Evolutionary conservation across 2,797 vertebrate genomes (phyloP).

Genomic region (Propithecus deckenii): DNA sequence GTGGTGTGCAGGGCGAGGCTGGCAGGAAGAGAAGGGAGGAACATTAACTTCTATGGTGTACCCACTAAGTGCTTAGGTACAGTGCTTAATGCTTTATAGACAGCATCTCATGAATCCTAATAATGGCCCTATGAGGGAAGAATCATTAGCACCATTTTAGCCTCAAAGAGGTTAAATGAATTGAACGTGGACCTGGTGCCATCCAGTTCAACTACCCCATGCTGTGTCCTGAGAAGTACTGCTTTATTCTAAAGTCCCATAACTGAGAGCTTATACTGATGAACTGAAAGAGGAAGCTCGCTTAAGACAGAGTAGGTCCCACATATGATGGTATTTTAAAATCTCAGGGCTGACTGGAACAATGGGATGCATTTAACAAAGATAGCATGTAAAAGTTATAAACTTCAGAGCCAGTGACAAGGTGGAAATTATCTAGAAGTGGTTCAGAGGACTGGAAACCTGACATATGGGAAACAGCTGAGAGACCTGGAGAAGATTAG

Average conservation of each 20-base stretch:
- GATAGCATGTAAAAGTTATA: slow-evolving; percentile 41
- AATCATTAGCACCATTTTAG: not conserved
- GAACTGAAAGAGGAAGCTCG: slow-evolving; percentile 10
- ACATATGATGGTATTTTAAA: not conserved
- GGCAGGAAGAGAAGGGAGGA: not conserved
- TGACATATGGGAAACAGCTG: slow-evolving; percentile 6
- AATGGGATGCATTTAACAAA: slow-evolving; percentile 49
- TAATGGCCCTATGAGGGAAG: not conserved
- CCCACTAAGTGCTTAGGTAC: slow-evolving; percentile 25
- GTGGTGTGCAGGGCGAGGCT: slow-evolving; percentile 46
- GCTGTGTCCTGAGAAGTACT: not conserved
- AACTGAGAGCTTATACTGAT: not conserved
- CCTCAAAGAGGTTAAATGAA: slow-evolving; percentile 36
- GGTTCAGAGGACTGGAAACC: slow-evolving; percentile 32
- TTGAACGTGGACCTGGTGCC: not conserved
- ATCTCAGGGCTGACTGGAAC: not conserved
- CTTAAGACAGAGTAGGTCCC: not conserved
- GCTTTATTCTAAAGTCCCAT: not conserved
- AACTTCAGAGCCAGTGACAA: slow-evolving; percentile 37
- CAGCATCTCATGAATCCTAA: not conserved
- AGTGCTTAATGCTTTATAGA: slow-evolving; percentile 22
- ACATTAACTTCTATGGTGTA: not conserved
- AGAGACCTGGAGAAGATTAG: slow-evolving; percentile 28
- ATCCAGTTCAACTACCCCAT: slow-evolving; percentile 11
- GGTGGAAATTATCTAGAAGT: slow-evolving; percentile 26